These are phyloP conservation scores for Drosophila leonis DNA, from an alignment of 2,888 invertebrate genomes.

Conservation along the genomic window DNA sequence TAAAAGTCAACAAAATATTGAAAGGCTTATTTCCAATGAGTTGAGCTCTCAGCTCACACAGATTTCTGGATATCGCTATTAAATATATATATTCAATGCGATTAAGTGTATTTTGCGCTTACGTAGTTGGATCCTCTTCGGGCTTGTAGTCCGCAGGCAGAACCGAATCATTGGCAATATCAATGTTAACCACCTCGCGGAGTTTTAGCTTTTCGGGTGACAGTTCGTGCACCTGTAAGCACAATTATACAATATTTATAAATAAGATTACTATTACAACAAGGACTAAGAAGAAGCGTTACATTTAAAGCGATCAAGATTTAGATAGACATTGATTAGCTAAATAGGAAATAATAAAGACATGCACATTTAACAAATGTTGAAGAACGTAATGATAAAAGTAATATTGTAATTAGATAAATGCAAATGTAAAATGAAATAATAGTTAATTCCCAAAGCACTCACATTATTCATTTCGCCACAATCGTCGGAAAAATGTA, in stretches of 20 bases:
- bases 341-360: constrained; percentile 5
- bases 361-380: constrained; percentile 20
- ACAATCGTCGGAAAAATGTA: constrained; percentile 96
- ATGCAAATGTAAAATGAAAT: constrained; percentile 25
- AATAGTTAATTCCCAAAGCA: constrained; percentile 71
- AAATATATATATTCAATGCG: not conserved
- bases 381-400: constrained; percentile 24
- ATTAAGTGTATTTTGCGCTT: constrained; percentile 13
- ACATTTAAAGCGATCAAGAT: constrained; percentile 60
- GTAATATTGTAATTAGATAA: constrained; percentile 13
- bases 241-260: constrained; percentile 12
- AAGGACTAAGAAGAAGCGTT: not conserved
- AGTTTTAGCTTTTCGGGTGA: constrained; percentile 94
- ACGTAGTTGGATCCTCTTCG: constrained; percentile 90
- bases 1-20: too few species aligned
- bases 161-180: constrained; percentile 97
- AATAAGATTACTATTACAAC: constrained; percentile 6
- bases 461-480: constrained; percentile 96
- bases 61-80: not conserved
- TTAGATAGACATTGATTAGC: not conserved
- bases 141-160: constrained; percentile 93
- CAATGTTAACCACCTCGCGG: constrained; percentile 96
- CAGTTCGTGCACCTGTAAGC: constrained; percentile 94
- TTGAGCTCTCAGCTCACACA: too few species aligned
- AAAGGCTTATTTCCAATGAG: too few species aligned